phyloP scores from a whole-genome alignment of 2,888 invertebrate genomes.

The Dromius quadrimaculatus region DNA sequence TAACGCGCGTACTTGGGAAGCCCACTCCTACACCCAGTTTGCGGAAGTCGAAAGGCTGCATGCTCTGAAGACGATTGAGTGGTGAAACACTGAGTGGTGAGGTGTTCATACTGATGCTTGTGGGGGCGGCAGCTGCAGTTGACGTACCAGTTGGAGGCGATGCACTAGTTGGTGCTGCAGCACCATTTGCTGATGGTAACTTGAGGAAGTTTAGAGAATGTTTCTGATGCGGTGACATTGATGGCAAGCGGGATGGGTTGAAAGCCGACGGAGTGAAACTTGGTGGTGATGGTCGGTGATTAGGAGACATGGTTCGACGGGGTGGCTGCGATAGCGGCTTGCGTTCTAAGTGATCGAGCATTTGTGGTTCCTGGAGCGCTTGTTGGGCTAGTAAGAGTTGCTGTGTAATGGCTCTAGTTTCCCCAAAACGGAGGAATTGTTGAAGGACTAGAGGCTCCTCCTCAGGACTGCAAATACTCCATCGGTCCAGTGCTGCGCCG shows the following conservation, averaged over 20 bases:
- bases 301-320: conserved; percentile 76
- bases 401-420: conserved; percentile 87
- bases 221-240: conserved; percentile 67
- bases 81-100: conserved; percentile 80
- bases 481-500: conserved; percentile 86
- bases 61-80: conserved; percentile 89
- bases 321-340: conserved; percentile 62
- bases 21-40: conserved; percentile 78
- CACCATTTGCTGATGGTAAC: conserved; percentile 66
- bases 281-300: conserved; percentile 76
- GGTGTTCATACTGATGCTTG: conserved; percentile 70
- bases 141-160: conserved; percentile 3
- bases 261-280: conserved; percentile 68
- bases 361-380: conserved; percentile 70
- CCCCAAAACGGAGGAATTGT: conserved; percentile 91
- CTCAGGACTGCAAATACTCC: conserved; percentile 88
- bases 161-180: conserved; percentile 61
- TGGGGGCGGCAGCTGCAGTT: conserved; percentile 64
- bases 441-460: conserved; percentile 93
- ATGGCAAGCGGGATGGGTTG: conserved; percentile 63
- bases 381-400: conserved; percentile 73
- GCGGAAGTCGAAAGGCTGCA: conserved; percentile 96
- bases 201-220: conserved; percentile 67
- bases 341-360: conserved; percentile 71
- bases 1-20: conserved; percentile 68